phyloP scores from a whole-genome alignment of 2,888 invertebrate species.

The Serripes groenlandicus region DNA sequence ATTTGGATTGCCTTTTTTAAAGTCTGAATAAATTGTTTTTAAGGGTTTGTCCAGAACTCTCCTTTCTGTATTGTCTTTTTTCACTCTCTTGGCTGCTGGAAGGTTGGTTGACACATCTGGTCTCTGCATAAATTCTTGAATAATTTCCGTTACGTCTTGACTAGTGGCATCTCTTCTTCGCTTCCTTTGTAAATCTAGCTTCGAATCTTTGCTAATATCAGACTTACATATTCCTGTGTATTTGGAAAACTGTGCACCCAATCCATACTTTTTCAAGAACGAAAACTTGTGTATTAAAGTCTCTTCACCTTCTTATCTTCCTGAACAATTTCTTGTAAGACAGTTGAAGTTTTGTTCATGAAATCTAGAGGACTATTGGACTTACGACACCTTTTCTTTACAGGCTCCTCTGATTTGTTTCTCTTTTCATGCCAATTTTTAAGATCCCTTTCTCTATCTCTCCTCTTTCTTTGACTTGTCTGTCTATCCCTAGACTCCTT shows the following conservation, averaged over 20 bases:
- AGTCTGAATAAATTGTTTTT: slow-evolving; percentile 4
- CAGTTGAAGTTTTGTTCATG: neutral
- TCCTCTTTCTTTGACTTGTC: neutral
- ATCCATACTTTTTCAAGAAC: slow-evolving; percentile 3
- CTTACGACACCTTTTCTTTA: neutral
- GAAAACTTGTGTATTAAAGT: slow-evolving; percentile 12
- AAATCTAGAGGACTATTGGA: neutral
- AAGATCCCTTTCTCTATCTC: slow-evolving; percentile 1
- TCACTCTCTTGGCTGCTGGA: slow-evolving; percentile 13
- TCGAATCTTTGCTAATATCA: slow-evolving; percentile 3
- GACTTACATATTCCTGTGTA: slow-evolving; percentile 9
- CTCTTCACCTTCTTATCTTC: no score
- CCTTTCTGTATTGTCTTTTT: slow-evolving; percentile 18
- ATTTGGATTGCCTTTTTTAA: slow-evolving; percentile 18
- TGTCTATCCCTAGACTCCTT: slow-evolving; percentile 3
- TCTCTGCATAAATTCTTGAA: slow-evolving; percentile 7
- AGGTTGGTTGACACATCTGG: slow-evolving; percentile 16
- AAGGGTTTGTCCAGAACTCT: slow-evolving; percentile 21
- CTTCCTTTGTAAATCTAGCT: slow-evolving; percentile 5
- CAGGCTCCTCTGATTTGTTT: neutral
- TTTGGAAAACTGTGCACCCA: slow-evolving; percentile 1
- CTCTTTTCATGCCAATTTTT: slow-evolving; percentile 3
- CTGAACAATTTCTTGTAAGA: slow-evolving; percentile 14
- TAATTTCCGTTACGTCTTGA: neutral
- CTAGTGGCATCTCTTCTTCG: slow-evolving; percentile 3